These are phyloP conservation scores for Archocentrus centrarchus DNA, from an alignment of 2,113 vertebrate genomes.

Conservation along the genomic window DNA sequence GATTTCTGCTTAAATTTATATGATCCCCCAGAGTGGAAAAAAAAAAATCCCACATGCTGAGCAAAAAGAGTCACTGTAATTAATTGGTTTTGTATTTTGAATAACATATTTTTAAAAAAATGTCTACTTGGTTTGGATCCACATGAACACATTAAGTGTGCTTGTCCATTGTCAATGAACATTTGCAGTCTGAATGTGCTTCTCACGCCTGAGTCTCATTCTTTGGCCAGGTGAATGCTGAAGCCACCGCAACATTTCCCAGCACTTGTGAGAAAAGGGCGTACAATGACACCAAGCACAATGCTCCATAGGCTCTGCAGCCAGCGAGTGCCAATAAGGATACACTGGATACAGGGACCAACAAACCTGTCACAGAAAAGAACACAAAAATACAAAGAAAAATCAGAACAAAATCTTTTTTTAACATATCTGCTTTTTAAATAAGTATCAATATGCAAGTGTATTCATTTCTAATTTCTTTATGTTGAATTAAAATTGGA, in stretches of 20 bases:
- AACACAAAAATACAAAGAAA: not conserved
- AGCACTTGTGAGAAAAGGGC: slow-evolving; percentile 71
- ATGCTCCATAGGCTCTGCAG: slow-evolving; percentile 77
- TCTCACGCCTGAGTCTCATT: slow-evolving; percentile 59
- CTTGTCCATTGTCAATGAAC: not conserved
- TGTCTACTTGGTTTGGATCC: slow-evolving; percentile 2
- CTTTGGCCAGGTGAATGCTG: slow-evolving; percentile 70
- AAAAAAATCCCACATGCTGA: not conserved
- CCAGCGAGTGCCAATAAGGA: slow-evolving; percentile 71
- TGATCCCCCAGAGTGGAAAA: not conserved
- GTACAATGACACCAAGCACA: slow-evolving; percentile 69
- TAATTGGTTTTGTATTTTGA: not conserved
- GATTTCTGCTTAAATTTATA: not conserved
- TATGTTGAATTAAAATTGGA: not conserved
- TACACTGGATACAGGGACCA: slow-evolving; percentile 71
- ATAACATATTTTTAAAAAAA: not conserved
- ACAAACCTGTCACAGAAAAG: slow-evolving; percentile 72
- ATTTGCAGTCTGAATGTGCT: not conserved
- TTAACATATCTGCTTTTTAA: not conserved
- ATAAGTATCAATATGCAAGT: not conserved
- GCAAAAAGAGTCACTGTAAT: not conserved
- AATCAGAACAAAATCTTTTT: not conserved
- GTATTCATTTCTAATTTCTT: not conserved
- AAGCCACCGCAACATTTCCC: slow-evolving; percentile 76
- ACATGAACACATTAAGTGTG: not conserved